Conservation (phyloP, 2,888 invertebrate genomes). For the Monochamus alternatus region DNA sequence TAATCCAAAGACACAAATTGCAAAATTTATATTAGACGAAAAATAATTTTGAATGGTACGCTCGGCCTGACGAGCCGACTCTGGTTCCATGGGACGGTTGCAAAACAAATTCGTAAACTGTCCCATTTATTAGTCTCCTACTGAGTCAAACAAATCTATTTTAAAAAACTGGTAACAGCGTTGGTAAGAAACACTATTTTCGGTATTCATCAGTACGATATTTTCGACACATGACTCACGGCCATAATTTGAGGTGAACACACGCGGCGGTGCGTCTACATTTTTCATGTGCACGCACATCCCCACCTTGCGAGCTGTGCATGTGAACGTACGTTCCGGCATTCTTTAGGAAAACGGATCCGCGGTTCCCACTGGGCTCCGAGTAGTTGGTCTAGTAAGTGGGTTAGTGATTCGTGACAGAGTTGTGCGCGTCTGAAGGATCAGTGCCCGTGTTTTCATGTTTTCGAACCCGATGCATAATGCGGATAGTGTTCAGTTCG, state of each 20-base stretch:
- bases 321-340: conserved; percentile 38
- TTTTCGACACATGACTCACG: conserved; percentile 54
- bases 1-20: too few relatives aligned
- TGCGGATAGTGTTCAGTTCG: not conserved
- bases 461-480: conserved; percentile 12
- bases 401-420: conserved; percentile 35
- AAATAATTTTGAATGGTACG: too few relatives aligned
- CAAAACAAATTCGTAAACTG: too few relatives aligned
- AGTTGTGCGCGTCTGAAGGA: conserved; percentile 26
- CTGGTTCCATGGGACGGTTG: too few relatives aligned
- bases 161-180: conserved; percentile 29
- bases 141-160: conserved; percentile 30
- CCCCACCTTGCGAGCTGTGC: conserved; percentile 37
- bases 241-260: conserved; percentile 52
- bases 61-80: too few relatives aligned
- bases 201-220: conserved; percentile 42
- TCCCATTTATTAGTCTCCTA: conserved; percentile 13
- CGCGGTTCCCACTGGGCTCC: not conserved
- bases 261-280: conserved; percentile 56
- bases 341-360: conserved; percentile 28
- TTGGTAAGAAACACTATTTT: conserved; percentile 44
- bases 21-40: too few relatives aligned
- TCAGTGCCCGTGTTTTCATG: conserved; percentile 34
- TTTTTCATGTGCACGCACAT: conserved; percentile 41
- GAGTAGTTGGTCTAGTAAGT: conserved; percentile 22